Percentiles rank a stretch among this genome's conserved stretches.
Evolutionary conservation across 2,888 invertebrate species (phyloP).

Genomic region (Strigamia transsilvanica): DNA sequence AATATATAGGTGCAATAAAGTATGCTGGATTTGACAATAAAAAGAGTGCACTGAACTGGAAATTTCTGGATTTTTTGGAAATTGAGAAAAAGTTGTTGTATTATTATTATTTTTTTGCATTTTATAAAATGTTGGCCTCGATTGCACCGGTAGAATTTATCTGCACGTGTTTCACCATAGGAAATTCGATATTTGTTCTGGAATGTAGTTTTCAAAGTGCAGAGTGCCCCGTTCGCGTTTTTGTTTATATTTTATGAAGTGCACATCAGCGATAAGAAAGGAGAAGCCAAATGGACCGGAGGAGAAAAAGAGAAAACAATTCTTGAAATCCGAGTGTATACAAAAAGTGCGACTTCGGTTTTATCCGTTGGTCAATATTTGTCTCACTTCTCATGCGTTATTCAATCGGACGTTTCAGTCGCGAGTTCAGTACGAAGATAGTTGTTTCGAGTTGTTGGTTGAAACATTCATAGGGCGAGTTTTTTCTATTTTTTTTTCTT

Average conservation of each 20-base stretch:
- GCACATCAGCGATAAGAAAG: neutral
- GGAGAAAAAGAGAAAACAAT: conserved; percentile 17
- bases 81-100: neutral
- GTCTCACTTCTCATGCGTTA: conserved; percentile 21
- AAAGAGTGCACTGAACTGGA: neutral
- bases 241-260: conserved; percentile 29
- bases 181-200: neutral
- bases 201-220: neutral
- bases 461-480: conserved; percentile 1
- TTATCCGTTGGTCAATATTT: conserved; percentile 29
- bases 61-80: neutral
- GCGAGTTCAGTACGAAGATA: neutral
- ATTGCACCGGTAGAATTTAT: neutral
- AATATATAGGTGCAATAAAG: neutral
- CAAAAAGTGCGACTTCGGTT: conserved; percentile 23
- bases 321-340: conserved; percentile 21
- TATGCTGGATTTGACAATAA: neutral
- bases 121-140: neutral
- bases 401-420: neutral
- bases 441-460: neutral
- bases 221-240: conserved; percentile 1
- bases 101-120: neutral
- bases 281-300: neutral
- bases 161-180: neutral
- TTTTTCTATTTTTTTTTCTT: neutral